Evolutionary conservation across 2,113 vertebrate species (phyloP), one percentile per base, ranked within the genome.

Genomic region (Hippocampus comes): DNA sequence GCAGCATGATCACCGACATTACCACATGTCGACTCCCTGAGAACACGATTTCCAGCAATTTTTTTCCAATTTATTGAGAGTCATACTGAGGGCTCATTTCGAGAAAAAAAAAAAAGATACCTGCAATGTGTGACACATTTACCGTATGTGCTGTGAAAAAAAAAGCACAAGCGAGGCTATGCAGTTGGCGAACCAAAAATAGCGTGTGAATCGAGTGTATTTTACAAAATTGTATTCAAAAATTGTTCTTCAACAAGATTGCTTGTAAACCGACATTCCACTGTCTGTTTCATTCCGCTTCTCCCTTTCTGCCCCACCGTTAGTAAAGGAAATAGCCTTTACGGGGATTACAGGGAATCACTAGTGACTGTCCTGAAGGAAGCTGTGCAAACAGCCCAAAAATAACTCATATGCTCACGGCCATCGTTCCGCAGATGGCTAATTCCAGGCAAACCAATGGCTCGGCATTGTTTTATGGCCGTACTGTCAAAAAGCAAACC

Each of bases 311-410:
- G 82, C 78, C 68, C 63, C 56, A 71, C 76, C 72, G 88, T 82
- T 72, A 79, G 67, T 69, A 68, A 55, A 72, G 51, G 88, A 81
- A 89, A 88, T 74, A 77, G 78, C 55, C 76, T 46, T 78, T 55
- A 80, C 76, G 78, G 80, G 80, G 84, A 88, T 89, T 91, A 91
- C 75, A 83, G 75, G 80, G 60, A 75, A 80, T 51, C 18, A 56
- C 12, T 56, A 83, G 82, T 85, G 77, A 82, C 79, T 74, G 70
- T 59, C 69, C 78, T 71, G 82, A 83, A 83, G 81, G 63, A 82
- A 85, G 84, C 82, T 78, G 83, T 71, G 83, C 82, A 89, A 92
- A 90, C 87, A 87, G 78, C 81, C 80, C 79, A 85, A 86, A 89
- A 89, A 89, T 87, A 86, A 79, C 82, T 79, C 78, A 72, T 61